Conservation (phyloP, 37 sponge, comb jelly and placozoan species). For the Diacarnus erythraeanus region DNA sequence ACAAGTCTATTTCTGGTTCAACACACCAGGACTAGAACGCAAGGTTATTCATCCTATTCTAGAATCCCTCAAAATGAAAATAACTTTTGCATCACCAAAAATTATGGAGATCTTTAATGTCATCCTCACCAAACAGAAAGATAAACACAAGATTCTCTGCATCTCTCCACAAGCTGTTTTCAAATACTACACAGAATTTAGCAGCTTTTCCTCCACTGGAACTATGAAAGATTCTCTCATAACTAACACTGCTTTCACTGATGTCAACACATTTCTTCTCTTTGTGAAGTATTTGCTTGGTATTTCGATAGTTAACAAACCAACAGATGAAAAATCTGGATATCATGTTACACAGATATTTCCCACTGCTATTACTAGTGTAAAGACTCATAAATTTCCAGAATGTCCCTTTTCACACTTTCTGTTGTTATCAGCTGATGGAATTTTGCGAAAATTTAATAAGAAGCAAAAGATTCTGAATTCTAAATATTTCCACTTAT, state of each 20-base stretch:
- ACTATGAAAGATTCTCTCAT: neutral
- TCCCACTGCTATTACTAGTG: neutral
- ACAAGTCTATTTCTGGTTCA: neutral
- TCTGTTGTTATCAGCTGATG: conserved; percentile 48
- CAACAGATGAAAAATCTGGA: neutral
- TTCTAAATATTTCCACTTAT: neutral
- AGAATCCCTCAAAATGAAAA: conserved; percentile 40
- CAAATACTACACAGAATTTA: conserved; percentile 8
- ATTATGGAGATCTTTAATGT: conserved; percentile 22
- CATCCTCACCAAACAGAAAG: neutral
- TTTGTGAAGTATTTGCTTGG: neutral
- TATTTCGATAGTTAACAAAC: neutral
- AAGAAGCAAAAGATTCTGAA: neutral
- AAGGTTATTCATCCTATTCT: conserved; percentile 16
- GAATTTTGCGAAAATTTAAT: conserved; percentile 29
- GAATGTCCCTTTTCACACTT: conserved; percentile 30
- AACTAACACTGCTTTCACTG: conserved; percentile 11
- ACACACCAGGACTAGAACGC: neutral
- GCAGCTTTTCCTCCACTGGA: neutral
- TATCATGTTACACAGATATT: no score
- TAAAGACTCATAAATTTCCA: conserved; percentile 3
- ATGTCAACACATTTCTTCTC: neutral
- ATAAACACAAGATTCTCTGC: neutral
- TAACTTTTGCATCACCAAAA: conserved; percentile 32
- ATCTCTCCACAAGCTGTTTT: conserved; percentile 20